Evolutionary conservation across 1,140 invertebrate species (phyloP).

Genomic region (Saccostrea cuccullata): DNA sequence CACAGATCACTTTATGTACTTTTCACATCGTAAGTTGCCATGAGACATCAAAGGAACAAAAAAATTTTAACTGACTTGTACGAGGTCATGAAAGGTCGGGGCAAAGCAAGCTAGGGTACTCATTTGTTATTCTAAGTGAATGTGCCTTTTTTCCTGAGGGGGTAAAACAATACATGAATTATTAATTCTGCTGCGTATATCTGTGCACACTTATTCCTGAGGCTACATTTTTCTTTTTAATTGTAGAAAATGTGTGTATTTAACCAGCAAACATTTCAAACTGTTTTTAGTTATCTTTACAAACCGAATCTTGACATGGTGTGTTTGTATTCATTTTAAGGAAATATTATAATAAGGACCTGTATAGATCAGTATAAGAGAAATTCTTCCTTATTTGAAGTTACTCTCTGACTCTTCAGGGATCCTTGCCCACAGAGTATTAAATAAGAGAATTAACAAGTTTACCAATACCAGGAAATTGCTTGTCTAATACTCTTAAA

Average conservation of each 20-base stretch:
- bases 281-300: neutral
- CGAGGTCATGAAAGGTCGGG: neutral
- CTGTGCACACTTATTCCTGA: neutral
- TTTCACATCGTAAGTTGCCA: neutral
- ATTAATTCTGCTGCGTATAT: constrained; percentile 25
- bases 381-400: neutral
- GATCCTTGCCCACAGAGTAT: too few species aligned
- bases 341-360: too few species aligned
- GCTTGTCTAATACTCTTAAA: too few species aligned
- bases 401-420: neutral
- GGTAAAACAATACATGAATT: constrained; percentile 21
- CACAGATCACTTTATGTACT: neutral
- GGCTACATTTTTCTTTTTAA: constrained; percentile 4
- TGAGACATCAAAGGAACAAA: neutral
- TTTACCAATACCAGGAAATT: too few species aligned
- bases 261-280: constrained; percentile 4
- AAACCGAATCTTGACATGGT: too few species aligned
- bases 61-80: neutral
- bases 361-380: neutral
- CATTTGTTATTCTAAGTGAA: constrained; percentile 6
- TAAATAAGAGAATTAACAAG: too few species aligned
- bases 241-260: neutral
- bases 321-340: too few species aligned
- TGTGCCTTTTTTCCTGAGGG: constrained; percentile 11
- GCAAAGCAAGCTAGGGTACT: neutral